These are phyloP conservation scores for Andrena praecox DNA, from an alignment of 2,888 invertebrate species.

Conservation along the genomic window DNA sequence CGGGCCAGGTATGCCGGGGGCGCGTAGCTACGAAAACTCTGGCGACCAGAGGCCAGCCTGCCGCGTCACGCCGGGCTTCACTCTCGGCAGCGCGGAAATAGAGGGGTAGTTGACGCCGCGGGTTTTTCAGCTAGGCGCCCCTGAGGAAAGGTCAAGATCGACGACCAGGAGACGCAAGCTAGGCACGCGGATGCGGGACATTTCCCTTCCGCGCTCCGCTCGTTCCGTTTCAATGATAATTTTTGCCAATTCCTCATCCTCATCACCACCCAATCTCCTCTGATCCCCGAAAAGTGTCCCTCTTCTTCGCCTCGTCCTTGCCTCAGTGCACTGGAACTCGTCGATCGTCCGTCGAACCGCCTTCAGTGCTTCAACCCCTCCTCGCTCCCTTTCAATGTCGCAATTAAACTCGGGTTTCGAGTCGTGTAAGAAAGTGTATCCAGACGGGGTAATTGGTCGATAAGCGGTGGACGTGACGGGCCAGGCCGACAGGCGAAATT, in stretches of 20 bases:
- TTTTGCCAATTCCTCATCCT: no score
- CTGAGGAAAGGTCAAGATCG: no score
- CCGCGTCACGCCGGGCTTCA: not conserved
- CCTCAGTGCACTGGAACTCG: not conserved
- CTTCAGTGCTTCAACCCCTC: not conserved
- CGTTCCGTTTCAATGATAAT: no score
- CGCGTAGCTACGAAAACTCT: conserved; percentile 24
- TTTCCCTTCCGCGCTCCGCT: no score
- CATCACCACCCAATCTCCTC: no score
- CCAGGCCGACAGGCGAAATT: conserved; percentile 62
- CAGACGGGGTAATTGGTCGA: conserved; percentile 64
- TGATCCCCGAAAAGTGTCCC: no score
- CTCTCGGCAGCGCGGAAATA: not conserved
- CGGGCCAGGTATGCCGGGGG: conserved; percentile 7
- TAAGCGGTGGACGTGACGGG: conserved; percentile 53
- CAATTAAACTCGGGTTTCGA: conserved; percentile 8
- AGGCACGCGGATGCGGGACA: no score
- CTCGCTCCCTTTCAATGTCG: not conserved
- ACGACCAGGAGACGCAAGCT: no score
- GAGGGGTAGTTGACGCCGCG: conserved; percentile 15
- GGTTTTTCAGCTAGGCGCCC: not conserved
- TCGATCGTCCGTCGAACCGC: not conserved
- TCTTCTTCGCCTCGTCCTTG: no score
- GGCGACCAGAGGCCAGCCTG: conserved; percentile 3
- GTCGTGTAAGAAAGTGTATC: conserved; percentile 32